Conservation (phyloP, 2,113 vertebrate species). For the Dicaeum eximium region DNA sequence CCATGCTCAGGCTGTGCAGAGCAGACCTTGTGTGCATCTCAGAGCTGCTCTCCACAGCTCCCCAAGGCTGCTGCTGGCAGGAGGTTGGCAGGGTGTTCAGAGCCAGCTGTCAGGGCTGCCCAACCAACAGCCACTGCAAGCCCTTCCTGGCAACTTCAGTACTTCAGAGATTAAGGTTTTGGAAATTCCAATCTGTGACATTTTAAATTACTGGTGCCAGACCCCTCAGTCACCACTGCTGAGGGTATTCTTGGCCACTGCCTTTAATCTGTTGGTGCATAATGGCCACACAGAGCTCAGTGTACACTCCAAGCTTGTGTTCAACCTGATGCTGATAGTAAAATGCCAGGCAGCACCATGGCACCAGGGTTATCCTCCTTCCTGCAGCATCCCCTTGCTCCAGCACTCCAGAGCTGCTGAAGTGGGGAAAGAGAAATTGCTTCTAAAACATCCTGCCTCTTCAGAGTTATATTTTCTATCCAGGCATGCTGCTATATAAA, state of each 20-base stretch:
- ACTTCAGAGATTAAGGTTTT: background rate
- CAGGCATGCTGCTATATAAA: background rate
- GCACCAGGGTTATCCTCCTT: background rate
- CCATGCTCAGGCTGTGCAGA: background rate
- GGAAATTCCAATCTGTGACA: background rate
- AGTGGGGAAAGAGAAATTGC: background rate
- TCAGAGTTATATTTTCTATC: background rate
- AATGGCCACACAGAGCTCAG: background rate
- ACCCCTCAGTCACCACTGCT: background rate
- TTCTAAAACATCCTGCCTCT: background rate
- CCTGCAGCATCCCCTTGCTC: background rate
- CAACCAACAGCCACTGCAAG: background rate
- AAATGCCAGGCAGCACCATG: background rate
- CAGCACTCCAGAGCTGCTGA: background rate
- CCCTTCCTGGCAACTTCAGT: background rate
- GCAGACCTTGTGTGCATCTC: rapidly evolving
- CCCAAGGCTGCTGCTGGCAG: background rate
- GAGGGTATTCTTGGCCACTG: background rate
- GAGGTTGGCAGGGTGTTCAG: background rate
- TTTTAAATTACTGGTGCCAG: background rate
- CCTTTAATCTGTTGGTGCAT: background rate
- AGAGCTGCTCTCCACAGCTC: background rate
- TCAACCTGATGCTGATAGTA: background rate
- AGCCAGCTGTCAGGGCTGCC: background rate
- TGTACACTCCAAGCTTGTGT: background rate